Base-by-base conservation (phyloP, 2,888 invertebrate genomes). In the Chymomyza fuscimana region DNA sequence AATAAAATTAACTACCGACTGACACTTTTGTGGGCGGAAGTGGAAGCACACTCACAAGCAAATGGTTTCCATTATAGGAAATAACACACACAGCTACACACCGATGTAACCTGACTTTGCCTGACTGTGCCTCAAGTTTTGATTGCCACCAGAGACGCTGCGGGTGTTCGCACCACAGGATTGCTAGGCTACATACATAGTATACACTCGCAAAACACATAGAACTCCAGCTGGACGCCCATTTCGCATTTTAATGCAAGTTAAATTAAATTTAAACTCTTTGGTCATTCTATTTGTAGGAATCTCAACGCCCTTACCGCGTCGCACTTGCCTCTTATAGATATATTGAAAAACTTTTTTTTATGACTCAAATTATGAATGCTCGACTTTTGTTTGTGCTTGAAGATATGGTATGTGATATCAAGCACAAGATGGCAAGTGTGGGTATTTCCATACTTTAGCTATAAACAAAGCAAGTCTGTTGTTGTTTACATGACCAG, bases 1-100 rank as follows among this genome's bases (percentile, higher is more conserved):
- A 86, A 85, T 85, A 74, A 85, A 87, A 87, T 85, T 76, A 87
- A 85, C 87, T 73, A 72, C 54, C 69, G 59, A 65, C 81, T 65
- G 78, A 75, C 77, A 85, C 86, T 85, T 76, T 71, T 54, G 22
- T 32, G 22, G 32, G 22, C 58, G 29, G 29, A n/a, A 15, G 36
- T 12, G 40, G 1, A 12, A 2, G 12, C 10, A 46, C 40, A 46
- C 40, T 12, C 12, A 12, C 40, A 7, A 61, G 36, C 61, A 0
- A 40, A 40, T 5, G 36, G 61, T 32, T 1, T 9, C 32, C 32
- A 4, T 32, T 25, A 25, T 25, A 25, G 25, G 25, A 25, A 36
- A 36, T 36, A 36, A 12, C 40, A 10, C 10, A 46, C 40, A 46
- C 40, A 46, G 12, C 25, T 25, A 12, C 12, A 46, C 12, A 46